Base-by-base conservation (phyloP, 1,140 invertebrate species). In the Saccostrea cuccullata region DNA sequence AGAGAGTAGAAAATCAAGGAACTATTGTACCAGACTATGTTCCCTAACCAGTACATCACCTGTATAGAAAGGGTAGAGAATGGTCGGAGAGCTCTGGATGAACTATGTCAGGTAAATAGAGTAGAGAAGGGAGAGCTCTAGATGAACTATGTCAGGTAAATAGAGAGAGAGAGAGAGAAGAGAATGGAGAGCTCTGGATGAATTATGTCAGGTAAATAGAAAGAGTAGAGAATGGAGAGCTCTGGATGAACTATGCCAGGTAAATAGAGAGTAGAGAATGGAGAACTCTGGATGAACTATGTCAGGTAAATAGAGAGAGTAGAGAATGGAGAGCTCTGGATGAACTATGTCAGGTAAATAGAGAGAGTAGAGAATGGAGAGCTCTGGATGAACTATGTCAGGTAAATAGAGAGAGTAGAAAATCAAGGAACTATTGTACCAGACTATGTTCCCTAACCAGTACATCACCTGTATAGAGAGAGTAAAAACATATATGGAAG, bases 251-350 rank as follows among this genome's bases (percentile, higher is more conserved):
- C n/a, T n/a, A n/a, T n/a, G n/a, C n/a, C n/a, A n/a, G n/a, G n/a
- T n/a, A n/a, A n/a, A n/a, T n/a, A n/a, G n/a, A n/a, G 90, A 70
- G 77, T 90, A 36, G 86, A 90, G 55, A 90, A 90, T 77, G 86
- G 84, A 11, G 90, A 90, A 58, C 82, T 90, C 6, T 90, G 90
- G 90, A 89, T 89, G 86, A 87, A 89, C 64, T 90, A 84, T 89
- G 88, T 86, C 17, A 87, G 88, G 90, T 90, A 86, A 73, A n/a
- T 0, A n/a, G 58, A n/a, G 58, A 64, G 56, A 17, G 58, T 64
- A n/a, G 13, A n/a, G 58, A 64, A n/a, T 20, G n/a, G n/a, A n/a
- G n/a, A n/a, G n/a, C n/a, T n/a, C n/a, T n/a, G n/a, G n/a, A n/a
- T n/a, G n/a, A n/a, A n/a, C n/a, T n/a, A n/a, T n/a, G n/a, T n/a